A percentile compares a stretch with the other conserved stretches of the same genome.
Conservation (phyloP, 2,888 invertebrate genomes). For the Cabera pusaria region DNA sequence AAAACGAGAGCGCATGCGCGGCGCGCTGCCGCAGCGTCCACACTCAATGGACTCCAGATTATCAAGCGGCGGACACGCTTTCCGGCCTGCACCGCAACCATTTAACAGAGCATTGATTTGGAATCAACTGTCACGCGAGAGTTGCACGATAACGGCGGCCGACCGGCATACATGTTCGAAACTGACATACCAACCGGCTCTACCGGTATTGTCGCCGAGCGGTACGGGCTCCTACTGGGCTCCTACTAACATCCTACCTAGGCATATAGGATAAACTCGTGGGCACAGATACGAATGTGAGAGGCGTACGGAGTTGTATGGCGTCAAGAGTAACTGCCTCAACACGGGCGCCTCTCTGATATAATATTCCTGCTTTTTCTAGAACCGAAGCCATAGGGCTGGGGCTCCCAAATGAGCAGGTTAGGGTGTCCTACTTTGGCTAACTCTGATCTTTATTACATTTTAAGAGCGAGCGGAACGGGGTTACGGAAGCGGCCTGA, state of each 20-base stretch:
- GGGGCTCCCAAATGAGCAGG: conserved; percentile 81
- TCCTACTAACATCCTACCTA: conserved; percentile 38
- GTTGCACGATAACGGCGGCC: conserved; percentile 51
- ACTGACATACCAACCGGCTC: conserved; percentile 42
- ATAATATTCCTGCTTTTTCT: conserved; percentile 80
- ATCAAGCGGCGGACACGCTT: conserved; percentile 72
- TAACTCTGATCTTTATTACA: conserved; percentile 2
- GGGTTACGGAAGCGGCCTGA: conserved; percentile 48
- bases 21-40: conserved; percentile 73
- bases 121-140: conserved; percentile 65
- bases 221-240: conserved; percentile 31
- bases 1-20: conserved; percentile 81
- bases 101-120: conserved; percentile 60
- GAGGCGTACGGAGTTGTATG: conserved; percentile 81
- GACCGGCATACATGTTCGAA: conserved; percentile 42
- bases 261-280: conserved; percentile 5
- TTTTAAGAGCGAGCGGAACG: conserved; percentile 11
- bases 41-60: conserved; percentile 76
- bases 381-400: conserved; percentile 72
- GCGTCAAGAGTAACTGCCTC: conserved; percentile 76
- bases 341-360: conserved; percentile 78
- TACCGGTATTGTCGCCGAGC: conserved; percentile 41
- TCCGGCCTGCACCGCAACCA: conserved; percentile 58
- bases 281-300: conserved; percentile 54
- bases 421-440: conserved; percentile 30